These are phyloP conservation scores for Cephus spinipes DNA, from an alignment of 2,888 invertebrate species.

Conservation along the genomic window DNA sequence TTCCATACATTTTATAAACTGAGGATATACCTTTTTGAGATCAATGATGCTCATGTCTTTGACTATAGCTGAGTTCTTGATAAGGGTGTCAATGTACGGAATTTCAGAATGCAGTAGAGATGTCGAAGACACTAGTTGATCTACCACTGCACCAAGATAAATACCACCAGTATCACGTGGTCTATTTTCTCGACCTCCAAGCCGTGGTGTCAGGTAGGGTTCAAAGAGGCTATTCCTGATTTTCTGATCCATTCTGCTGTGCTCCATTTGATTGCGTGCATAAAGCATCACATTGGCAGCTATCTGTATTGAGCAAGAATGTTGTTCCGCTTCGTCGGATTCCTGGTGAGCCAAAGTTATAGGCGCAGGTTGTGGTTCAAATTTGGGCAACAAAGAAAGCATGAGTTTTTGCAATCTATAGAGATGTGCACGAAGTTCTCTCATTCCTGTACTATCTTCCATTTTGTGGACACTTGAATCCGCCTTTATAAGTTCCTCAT, in stretches of 20 bases:
- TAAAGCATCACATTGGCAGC: conserved; percentile 79
- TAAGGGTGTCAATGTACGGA: conserved; percentile 51
- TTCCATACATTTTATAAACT: background rate
- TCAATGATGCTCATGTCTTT: conserved; percentile 70
- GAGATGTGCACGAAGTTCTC: conserved; percentile 70
- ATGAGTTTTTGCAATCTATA: conserved; percentile 80
- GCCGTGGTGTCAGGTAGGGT: conserved; percentile 50
- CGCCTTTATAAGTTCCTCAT: conserved; percentile 52
- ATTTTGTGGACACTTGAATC: conserved; percentile 42
- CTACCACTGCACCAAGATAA: conserved; percentile 57
- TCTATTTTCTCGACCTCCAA: conserved; percentile 45
- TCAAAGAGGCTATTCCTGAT: conserved; percentile 60
- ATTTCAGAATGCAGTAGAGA: conserved; percentile 54
- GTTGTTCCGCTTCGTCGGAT: conserved; percentile 44
- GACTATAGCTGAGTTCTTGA: conserved; percentile 49
- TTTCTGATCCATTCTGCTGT: conserved; percentile 61
- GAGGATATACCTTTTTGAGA: conserved; percentile 60
- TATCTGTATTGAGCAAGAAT: conserved; percentile 69
- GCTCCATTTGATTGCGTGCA: conserved; percentile 73
- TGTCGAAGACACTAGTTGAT: conserved; percentile 56
- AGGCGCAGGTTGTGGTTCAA: conserved; percentile 65
- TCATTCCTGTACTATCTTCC: conserved; percentile 56
- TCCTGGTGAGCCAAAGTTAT: conserved; percentile 35
- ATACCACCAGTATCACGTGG: conserved; percentile 49
- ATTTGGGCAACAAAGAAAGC: conserved; percentile 80